Evolutionary conservation across 2,113 vertebrate genomes (phyloP), one percentile per base, ranked within the genome.

Genomic region (Erythrocebus patas): DNA sequence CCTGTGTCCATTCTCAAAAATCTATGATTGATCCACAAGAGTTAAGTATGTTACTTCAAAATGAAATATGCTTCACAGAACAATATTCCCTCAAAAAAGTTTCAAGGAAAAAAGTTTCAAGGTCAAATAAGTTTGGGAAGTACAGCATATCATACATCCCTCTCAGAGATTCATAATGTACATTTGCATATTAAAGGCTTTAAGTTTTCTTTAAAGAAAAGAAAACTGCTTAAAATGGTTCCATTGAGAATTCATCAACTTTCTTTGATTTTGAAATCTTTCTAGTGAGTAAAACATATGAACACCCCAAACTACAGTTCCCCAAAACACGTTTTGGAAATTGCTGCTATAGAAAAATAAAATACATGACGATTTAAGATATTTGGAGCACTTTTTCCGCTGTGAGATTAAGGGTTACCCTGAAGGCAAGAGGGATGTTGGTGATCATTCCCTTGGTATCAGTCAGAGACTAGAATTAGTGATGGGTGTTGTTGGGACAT

Each of bases 101-200:
- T 92, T 30, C 50, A 83, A 83, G 40, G 35, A 82, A 88, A 82
- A 93, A 92, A 87, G 68, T 94, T 81, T 38, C 93, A 95, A 95
- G 83, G 92, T 93, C 97, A 97, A 72, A 95, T 80, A 96, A 96
- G 57, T 94, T 95, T 96, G 84, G 72, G 68, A 95, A 93, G 89
- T 38, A 59, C 3, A 79, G 38, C n/a, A 80, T 68, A 90, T 87
- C 79, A 70, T 89, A 89, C 55, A 93, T 95, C 45, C 32, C 87
- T 83, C 66, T 96, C 61, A 40, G 88, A 97, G 94, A 88, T 94
- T 94, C 23, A 18, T 89, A 80, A 82, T 86, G 45, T 91, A 30
- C 17, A 89, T 97, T 97, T 97, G 95, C 93, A 97, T 97, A 94
- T 94, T 93, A 97, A 97, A 97, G 95, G 2, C 75, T 96, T 95